These are phyloP conservation scores for Calliopum simillimum DNA, from an alignment of 2,888 invertebrate genomes.

Conservation along the genomic window DNA sequence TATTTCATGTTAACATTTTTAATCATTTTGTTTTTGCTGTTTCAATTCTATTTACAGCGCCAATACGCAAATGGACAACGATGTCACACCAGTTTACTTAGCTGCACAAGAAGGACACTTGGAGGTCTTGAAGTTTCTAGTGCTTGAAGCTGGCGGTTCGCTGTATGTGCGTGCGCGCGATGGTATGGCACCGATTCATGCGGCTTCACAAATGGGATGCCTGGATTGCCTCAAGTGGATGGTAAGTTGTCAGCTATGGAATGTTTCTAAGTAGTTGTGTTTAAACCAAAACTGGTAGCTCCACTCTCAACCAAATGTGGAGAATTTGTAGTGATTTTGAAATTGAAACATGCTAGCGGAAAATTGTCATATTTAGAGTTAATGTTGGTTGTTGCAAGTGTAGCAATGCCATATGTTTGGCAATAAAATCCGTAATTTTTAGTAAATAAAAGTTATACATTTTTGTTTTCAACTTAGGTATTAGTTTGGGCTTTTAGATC, in stretches of 20 bases:
- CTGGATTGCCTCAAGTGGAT: constrained; percentile 90
- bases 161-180: constrained; percentile 86
- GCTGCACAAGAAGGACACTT: constrained; percentile 91
- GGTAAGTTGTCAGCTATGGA: constrained; percentile 72
- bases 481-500: too few relatives aligned
- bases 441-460: too few relatives aligned
- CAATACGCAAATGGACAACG: constrained; percentile 92
- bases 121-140: constrained; percentile 86
- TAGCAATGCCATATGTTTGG: too few relatives aligned
- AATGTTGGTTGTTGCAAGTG: too few relatives aligned
- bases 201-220: constrained; percentile 91
- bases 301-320: neutral
- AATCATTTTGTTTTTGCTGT: neutral
- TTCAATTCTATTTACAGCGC: constrained; percentile 73
- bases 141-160: constrained; percentile 85
- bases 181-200: constrained; percentile 92
- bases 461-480: too few relatives aligned
- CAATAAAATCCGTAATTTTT: too few relatives aligned
- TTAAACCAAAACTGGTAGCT: neutral
- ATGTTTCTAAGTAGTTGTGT: too few relatives aligned
- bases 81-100: constrained; percentile 89
- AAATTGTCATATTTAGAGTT: too few relatives aligned
- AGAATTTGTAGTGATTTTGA: too few relatives aligned
- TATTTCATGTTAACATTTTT: neutral
- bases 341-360: too few relatives aligned